A percentile compares a stretch with the other conserved stretches of the same genome.
phyloP scores from a whole-genome alignment of 2,113 vertebrate species.

The Alaudala cheleensis region DNA sequence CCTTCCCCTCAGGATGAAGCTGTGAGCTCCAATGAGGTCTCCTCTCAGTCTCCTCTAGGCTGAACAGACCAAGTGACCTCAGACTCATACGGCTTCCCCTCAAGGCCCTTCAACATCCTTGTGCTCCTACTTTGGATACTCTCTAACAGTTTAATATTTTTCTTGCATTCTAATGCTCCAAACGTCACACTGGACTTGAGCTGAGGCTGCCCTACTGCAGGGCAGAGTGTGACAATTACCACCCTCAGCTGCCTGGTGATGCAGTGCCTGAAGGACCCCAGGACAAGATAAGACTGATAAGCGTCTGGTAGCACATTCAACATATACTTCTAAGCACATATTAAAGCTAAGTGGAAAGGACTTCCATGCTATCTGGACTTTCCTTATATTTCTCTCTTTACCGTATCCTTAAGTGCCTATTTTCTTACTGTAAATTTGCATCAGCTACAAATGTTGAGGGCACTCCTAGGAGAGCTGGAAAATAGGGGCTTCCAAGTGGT shows the following conservation, averaged over 20 bases:
- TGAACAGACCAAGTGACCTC: not conserved
- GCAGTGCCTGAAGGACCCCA: not conserved
- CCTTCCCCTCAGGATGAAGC: not conserved
- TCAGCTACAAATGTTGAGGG: not conserved
- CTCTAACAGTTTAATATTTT: not conserved
- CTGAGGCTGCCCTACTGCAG: not conserved
- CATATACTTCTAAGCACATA: not conserved
- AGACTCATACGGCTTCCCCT: accelerated
- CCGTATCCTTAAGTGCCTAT: not conserved
- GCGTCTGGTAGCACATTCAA: not conserved
- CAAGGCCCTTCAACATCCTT: not conserved
- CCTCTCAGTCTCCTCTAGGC: not conserved
- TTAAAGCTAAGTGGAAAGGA: not conserved
- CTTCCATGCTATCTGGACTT: not conserved
- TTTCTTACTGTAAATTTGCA: not conserved
- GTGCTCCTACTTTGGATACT: not conserved
- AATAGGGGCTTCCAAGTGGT: not conserved
- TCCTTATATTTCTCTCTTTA: not conserved
- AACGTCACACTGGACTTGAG: not conserved
- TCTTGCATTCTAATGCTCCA: not conserved
- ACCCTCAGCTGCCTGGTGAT: not conserved
- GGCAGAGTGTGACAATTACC: not conserved
- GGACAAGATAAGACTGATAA: not conserved
- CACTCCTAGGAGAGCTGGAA: not conserved
- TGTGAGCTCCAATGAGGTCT: not conserved